Evolutionary conservation across 2,888 invertebrate species (phyloP), one percentile per base, ranked within the genome.

Genomic region (Tolmerus cingulatus): DNA sequence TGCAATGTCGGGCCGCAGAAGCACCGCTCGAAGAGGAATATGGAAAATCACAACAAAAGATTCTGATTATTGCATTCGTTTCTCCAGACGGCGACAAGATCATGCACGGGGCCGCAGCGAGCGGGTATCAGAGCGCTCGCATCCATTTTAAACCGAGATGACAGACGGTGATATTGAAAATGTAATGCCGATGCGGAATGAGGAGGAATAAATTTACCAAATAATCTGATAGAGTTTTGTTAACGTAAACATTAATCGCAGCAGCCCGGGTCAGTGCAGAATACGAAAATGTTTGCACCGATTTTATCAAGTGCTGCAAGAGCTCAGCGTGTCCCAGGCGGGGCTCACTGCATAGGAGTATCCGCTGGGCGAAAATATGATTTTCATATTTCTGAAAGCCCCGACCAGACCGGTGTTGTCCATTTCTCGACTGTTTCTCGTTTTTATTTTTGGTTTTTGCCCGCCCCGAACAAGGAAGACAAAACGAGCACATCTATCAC

Each of bases 101-200:
- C 81, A 51, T 81, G 81, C 81, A 81, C 34, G 30, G 30, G 30
- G 23, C 16, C 46, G 14, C 81, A 81, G 81, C 30, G 5, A 19
- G 5, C 43, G 46, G 14, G 43, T 43, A 78, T 30, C 81, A 51
- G 51, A 51, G 30, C 55, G 46, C 30, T 81, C 81, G 55, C 51
- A 51, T 81, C 81, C 81, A 81, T 81, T 81, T 55, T 55, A 46
- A 81, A 51, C 81, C 27, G 55, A 88, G 88, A 88, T 88, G 88
- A 88, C 88, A 88, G 88, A 88, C 88, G 81, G 79, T 74, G 88
- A 88, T 88, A 88, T 87, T 86, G 88, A 74, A 85, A 87, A 87
- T 55, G 86, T 88, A 88, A 87, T 88, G 84, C 77, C 74, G 84
- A 77, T 86, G 86, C 79, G 55, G 81, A 81, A 81, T 55, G 81